Evolutionary conservation across 2,113 vertebrate species (phyloP).

Genomic region (Bufo gargarizans): DNA sequence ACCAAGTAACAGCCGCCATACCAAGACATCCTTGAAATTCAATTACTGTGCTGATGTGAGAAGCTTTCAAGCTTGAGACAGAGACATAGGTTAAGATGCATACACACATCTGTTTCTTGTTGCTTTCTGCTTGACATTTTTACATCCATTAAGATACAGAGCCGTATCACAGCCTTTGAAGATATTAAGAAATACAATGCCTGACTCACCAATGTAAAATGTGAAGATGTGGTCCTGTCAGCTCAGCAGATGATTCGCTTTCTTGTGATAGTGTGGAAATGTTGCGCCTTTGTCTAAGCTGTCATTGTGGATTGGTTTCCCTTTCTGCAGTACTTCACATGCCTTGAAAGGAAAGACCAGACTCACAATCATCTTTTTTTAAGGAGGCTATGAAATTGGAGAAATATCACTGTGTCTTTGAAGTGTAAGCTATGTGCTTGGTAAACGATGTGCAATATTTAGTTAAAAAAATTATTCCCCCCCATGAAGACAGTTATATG

Average conservation of each 20-base stretch:
- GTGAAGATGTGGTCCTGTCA: constrained; percentile 48
- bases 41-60: constrained; percentile 27
- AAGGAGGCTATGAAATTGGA: not conserved
- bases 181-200: constrained; percentile 52
- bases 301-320: constrained; percentile 40
- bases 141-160: constrained; percentile 39
- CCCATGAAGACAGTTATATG: no score
- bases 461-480: not conserved
- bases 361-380: constrained; percentile 31
- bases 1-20: not conserved
- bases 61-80: constrained; percentile 45
- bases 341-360: constrained; percentile 16
- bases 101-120: constrained; percentile 50
- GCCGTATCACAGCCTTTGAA: constrained; percentile 41
- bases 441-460: not conserved
- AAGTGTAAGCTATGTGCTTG: not conserved
- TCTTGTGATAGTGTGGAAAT: constrained; percentile 42
- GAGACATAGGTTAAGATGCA: constrained; percentile 44
- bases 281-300: constrained; percentile 42
- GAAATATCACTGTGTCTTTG: constrained; percentile 6
- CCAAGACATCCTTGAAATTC: constrained; percentile 30
- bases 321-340: constrained; percentile 15
- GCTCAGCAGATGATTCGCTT: constrained; percentile 18
- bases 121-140: constrained; percentile 56
- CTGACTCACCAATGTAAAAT: constrained; percentile 52